Percentiles rank a stretch among this genome's conserved stretches.
Conservation (phyloP, 2,797 vertebrate species). For the Thamnophis elegans region DNA sequence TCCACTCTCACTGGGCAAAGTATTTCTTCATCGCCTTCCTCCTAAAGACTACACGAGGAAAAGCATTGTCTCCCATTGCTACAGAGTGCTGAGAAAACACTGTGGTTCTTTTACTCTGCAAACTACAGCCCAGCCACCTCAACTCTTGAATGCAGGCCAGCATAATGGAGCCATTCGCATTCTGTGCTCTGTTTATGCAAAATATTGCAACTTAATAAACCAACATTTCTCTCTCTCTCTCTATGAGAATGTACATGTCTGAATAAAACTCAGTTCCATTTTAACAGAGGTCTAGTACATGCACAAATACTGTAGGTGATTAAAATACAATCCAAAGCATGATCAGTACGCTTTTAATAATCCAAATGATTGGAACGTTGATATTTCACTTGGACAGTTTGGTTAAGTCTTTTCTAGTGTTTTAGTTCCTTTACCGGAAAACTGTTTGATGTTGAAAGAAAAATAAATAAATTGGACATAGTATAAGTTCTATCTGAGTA, state of each 20-base stretch:
- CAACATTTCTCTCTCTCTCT: not conserved
- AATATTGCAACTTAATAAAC: not conserved
- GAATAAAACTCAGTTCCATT: not conserved
- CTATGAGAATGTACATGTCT: not conserved
- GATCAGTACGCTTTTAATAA: not conserved
- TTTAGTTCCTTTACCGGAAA: not conserved
- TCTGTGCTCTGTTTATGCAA: not conserved
- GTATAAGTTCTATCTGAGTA: not conserved
- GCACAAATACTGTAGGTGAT: not conserved
- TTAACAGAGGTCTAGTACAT: not conserved
- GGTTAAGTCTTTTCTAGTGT: not conserved
- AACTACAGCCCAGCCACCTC: not conserved
- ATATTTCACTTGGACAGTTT: slow-evolving; percentile 4
- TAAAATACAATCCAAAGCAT: not conserved
- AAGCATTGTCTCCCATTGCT: not conserved
- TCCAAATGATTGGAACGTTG: not conserved
- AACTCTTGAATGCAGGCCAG: not conserved
- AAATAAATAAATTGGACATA: not conserved
- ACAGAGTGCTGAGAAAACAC: not conserved
- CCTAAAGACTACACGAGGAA: not conserved
- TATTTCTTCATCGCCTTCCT: not conserved
- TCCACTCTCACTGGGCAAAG: not conserved
- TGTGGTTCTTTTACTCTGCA: not conserved
- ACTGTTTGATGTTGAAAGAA: not conserved
- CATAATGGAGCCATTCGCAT: not conserved